Conservation (phyloP, 2,888 invertebrate genomes). For the Tipula unca region DNA sequence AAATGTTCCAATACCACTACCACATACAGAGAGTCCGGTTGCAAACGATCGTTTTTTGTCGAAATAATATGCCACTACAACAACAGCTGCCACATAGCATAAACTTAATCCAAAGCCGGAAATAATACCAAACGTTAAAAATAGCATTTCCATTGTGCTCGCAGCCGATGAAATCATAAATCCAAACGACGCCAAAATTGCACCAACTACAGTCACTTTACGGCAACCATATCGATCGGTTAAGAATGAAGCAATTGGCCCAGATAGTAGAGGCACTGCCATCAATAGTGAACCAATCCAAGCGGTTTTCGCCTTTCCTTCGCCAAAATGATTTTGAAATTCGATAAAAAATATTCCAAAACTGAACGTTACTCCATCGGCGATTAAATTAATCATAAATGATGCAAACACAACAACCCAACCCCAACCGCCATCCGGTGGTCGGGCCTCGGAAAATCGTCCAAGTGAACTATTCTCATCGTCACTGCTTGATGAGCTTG, state of each 20-base stretch:
- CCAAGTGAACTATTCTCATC: constrained; percentile 56
- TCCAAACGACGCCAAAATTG: constrained; percentile 63
- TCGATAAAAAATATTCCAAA: constrained; percentile 86
- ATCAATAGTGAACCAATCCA: constrained; percentile 87
- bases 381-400: constrained; percentile 82
- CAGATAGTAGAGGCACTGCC: constrained; percentile 80
- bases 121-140: constrained; percentile 73
- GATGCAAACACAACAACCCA: constrained; percentile 88
- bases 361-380: constrained; percentile 86
- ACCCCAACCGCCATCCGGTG: constrained; percentile 87
- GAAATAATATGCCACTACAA: constrained; percentile 85
- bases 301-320: constrained; percentile 78
- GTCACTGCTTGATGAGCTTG: constrained; percentile 40
- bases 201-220: constrained; percentile 67
- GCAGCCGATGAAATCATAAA: constrained; percentile 70
- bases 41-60: constrained; percentile 76
- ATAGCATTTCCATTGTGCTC: constrained; percentile 66
- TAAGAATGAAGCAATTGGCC: constrained; percentile 75
- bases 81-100: constrained; percentile 84
- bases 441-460: constrained; percentile 56
- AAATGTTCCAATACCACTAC: constrained; percentile 82
- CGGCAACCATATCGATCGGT: constrained; percentile 79
- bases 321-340: constrained; percentile 75
- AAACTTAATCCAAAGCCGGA: constrained; percentile 78
- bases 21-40: constrained; percentile 78